Evolutionary conservation across 2,113 vertebrate genomes (phyloP), one percentile per base, ranked within the genome.

Genomic region (Oryzias curvinotus): DNA sequence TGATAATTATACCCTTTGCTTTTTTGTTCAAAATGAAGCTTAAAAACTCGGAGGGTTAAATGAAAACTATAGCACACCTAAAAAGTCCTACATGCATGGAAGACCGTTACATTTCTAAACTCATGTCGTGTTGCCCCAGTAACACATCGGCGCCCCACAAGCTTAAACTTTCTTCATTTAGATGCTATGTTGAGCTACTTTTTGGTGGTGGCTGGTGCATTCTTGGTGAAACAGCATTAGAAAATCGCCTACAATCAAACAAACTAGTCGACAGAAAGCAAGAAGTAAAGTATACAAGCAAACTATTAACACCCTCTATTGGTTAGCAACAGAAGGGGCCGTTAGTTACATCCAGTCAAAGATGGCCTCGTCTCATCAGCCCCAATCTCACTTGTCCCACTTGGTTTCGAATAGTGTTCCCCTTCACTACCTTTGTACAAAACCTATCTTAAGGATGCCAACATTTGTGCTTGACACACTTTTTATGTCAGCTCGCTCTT

Each of bases 141-240:
- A 81, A 85, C 72, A 81, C 80, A 81, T 81, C 69, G 58, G 71
- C 88, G 85, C 85, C 85, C 86, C 83, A 86, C 65, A 65, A 61
- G 73, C 80, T 67, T 56, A 82, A 62, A 71, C 84, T 55, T 44
- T 55, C 68, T 71, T 63, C 68, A 71, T 62, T 60, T 65, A 60
- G 81, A 85, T 85, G 83, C 78, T 84, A 75, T 89, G 81, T 82
- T 77, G 86, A 85, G 80, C 75, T 83, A 59, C 85, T 80, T 84
- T 90, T 88, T 91, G 89, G 90, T 91, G 91, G 91, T 79, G 87
- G 91, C 91, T 91, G 91, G 91, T 92, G 89, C 83, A 89, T 91
- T 89, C 82, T 90, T 87, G 84, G 85, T 85, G 84, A 85, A 87
- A 88, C 78, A 87, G 85, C 81, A 77, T 87, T 88, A 89, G 70